Evolutionary conservation across 2,888 invertebrate genomes (phyloP), one percentile per base, ranked within the genome.

Genomic region (Melikaiella ostensackeni): DNA sequence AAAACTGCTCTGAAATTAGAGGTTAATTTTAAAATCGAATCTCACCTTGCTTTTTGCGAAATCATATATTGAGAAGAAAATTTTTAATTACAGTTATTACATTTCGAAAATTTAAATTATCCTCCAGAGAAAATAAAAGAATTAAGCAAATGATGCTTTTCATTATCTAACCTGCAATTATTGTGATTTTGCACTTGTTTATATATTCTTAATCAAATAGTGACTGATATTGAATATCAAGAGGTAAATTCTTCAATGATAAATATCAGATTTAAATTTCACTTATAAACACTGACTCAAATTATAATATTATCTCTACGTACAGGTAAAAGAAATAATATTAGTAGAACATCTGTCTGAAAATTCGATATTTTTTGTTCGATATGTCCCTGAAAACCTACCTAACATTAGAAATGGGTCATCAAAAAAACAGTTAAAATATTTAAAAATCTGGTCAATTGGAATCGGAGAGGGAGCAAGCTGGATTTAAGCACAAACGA

Each of bases 341-440:
- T 35, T 63, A 35, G 38, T 21, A 35, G 21, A 63, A 13, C 21
- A 33, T 62, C 16, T 24, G 4, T 33, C 5, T 50, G 42, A 42
- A 64, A 33, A 70, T 57, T n/a, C 57, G 7, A n/a, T 62, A 27
- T 63, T 30, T 64, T 63, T 75, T 74, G 21, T 21, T 59, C 55
- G 59, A 57, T 33, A 27, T 70, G 33, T 33, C 33, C 33, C 33
- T 33, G 33, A 7, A 33, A 5, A 33, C 7, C 5, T 7, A 7
- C 7, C 6, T 33, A 33, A 38, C 0, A 3, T 38, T 38, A 3
- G 13, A 38, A 42, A 4, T 16, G 38, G 38, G 13, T 5, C 16
- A 42, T 5, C 3, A 38, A 8, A 50, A n/a, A 9, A 21, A 2
- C 2, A n/a, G n/a, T 8, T n/a, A 50, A 50, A 50, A n/a, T 50